These are phyloP conservation scores for Lagorchestes hirsutus DNA, from an alignment of 2,797 vertebrate species.

Conservation along the genomic window DNA sequence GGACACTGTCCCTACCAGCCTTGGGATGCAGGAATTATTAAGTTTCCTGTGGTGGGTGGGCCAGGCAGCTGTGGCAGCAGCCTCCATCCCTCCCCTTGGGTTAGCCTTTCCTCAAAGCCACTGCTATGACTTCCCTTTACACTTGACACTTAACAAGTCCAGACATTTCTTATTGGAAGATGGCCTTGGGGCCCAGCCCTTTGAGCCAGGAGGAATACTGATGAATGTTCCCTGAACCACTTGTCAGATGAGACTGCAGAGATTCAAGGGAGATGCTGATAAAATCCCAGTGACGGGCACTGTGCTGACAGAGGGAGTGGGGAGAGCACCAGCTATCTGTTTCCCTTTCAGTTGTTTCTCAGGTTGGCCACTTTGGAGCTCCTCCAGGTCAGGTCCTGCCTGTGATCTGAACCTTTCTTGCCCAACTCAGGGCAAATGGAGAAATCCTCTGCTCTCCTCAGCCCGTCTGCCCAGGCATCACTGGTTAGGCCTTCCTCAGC, in stretches of 20 bases:
- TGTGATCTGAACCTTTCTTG: fast-evolving
- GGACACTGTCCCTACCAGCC: fast-evolving
- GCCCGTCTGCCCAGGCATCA: neutral
- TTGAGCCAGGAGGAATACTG: neutral
- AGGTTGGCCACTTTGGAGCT: neutral
- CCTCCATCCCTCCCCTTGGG: no score
- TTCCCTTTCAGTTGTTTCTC: neutral
- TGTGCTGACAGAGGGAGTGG: neutral
- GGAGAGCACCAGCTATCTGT: neutral
- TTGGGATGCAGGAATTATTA: neutral
- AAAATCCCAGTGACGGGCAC: neutral
- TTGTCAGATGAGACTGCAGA: neutral
- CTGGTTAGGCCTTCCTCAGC: neutral
- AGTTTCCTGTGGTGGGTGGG: neutral
- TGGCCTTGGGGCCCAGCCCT: neutral
- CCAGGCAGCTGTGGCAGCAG: fast-evolving
- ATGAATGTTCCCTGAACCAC: neutral
- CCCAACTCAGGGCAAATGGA: neutral
- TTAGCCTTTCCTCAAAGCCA: neutral
- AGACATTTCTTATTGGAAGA: neutral
- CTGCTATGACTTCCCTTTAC: neutral
- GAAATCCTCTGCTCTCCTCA: fast-evolving
- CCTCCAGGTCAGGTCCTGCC: neutral
- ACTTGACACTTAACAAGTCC: fast-evolving
- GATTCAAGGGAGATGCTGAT: neutral